Base-by-base conservation (phyloP, 2,113 vertebrate species). In the Vidua macroura region DNA sequence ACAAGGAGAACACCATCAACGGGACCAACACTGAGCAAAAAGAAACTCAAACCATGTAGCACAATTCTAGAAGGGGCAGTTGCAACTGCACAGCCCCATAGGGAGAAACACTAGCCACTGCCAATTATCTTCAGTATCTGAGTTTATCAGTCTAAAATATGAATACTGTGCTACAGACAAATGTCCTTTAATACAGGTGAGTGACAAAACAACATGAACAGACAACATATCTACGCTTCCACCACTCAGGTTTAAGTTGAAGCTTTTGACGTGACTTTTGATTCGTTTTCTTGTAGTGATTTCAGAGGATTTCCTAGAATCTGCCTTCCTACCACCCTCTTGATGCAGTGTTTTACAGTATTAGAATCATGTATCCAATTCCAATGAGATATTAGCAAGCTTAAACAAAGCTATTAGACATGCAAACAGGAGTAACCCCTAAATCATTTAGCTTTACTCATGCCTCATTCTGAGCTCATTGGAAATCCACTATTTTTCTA, bases 51-150 rank as follows among this genome's bases (percentile, higher is more conserved):
- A 67, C 33, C 10, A 6, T 7, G 12, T 7, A 33, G 86, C 28
- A 6, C 0, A 0, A 7, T 21, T 70, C 41, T 58, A 67, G 76
- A 86, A 85, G 28, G 52, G 33, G 20, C 7, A 9, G 33, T 23
- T 58, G 48, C 27, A 75, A 86, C 20, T 0, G 0, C 1, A 1
- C 80, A 35, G 31, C 27, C 55, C 14, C 4, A 4, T 17, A 53
- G 35, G 23, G 51, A 64, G 43, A 84, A 68, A 60, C 21, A 27
- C 8, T 2, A 87, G 44, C 11, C 35, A 43, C n/a, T 20, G 15
- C 19, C 25, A 80, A 6, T 55, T 49, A 55, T 11, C 52, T 55
- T 37, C 51, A 59, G 33, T 25, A 49, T 41, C 27, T 79, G 35
- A 60, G 11, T 31, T 55, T 41, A 15, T 70, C 58, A 63, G 20